These are phyloP conservation scores for Pipistrellus nathusii DNA, from an alignment of 2,797 vertebrate genomes.

Conservation along the genomic window DNA sequence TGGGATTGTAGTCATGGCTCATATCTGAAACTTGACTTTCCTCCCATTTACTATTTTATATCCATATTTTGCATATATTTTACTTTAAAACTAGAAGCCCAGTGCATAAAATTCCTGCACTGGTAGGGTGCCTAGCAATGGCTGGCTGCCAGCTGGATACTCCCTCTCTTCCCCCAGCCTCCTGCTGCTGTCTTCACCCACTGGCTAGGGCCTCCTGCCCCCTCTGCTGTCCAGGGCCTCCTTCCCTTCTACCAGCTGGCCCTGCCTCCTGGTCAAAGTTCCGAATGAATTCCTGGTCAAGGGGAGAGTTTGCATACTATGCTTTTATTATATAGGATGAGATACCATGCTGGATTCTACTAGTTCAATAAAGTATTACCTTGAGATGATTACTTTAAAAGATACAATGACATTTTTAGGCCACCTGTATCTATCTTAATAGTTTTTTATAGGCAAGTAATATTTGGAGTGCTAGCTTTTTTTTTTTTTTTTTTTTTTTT, in stretches of 20 bases:
- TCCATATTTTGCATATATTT: neutral
- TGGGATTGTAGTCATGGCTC: neutral
- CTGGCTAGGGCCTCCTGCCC: too few species aligned
- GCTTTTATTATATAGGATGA: neutral
- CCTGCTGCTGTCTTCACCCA: too few species aligned
- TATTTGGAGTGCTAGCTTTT: neutral
- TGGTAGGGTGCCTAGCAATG: too few species aligned
- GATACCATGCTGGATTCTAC: neutral
- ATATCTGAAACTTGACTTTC: neutral
- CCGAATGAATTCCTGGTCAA: too few species aligned
- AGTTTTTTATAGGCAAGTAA: neutral
- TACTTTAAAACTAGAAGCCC: neutral
- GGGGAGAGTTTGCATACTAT: too few species aligned
- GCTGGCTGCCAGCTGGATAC: too few species aligned
- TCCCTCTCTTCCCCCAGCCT: too few species aligned
- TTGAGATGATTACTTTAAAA: constrained; percentile 13
- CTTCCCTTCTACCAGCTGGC: too few species aligned
- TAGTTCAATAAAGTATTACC: neutral
- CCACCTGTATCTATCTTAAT: neutral
- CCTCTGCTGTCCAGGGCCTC: too few species aligned
- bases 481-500: neutral
- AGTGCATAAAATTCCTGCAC: too few species aligned
- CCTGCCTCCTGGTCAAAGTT: too few species aligned
- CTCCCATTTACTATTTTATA: neutral
- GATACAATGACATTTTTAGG: neutral